Evolutionary conservation across 2,888 invertebrate genomes (phyloP).

Genomic region (Philereme vetulata): DNA sequence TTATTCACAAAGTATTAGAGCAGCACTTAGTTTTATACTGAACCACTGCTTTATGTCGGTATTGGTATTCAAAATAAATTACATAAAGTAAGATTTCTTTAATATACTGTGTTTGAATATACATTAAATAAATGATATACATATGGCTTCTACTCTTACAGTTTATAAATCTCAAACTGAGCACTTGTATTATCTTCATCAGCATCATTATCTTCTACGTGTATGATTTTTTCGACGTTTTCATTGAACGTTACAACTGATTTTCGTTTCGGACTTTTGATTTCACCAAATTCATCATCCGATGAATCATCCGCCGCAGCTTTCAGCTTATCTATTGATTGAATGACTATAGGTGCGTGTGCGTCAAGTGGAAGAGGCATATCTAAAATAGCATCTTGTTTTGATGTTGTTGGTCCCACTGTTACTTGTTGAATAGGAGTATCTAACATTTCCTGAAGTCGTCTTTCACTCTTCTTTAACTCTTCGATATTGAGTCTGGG

Average conservation of each 20-base stretch:
- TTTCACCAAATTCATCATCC: constrained; percentile 75
- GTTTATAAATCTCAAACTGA: constrained; percentile 59
- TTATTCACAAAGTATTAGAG: constrained; percentile 9
- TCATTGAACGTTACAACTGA: constrained; percentile 83
- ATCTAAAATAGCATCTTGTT: constrained; percentile 50
- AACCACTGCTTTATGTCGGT: background rate
- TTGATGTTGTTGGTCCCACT: constrained; percentile 44
- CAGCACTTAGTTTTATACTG: background rate
- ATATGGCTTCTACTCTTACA: constrained; percentile 41
- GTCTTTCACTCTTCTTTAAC: constrained; percentile 67
- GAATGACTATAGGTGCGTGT: constrained; percentile 64
- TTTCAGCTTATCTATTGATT: constrained; percentile 74
- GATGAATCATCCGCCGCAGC: constrained; percentile 63
- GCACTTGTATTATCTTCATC: constrained; percentile 42
- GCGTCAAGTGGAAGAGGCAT: constrained; percentile 48
- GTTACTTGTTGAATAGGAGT: constrained; percentile 53
- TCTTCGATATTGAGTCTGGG: constrained; percentile 69
- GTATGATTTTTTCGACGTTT: constrained; percentile 79
- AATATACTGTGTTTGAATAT: too few relatives aligned
- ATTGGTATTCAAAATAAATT: too few relatives aligned
- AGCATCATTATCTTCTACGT: constrained; percentile 68
- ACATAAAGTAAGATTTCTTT: too few relatives aligned
- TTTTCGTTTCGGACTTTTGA: constrained; percentile 59
- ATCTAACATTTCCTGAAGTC: constrained; percentile 69
- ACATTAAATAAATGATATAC: too few relatives aligned